Percentiles rank a stretch among this genome's conserved stretches.
Evolutionary conservation across 2,888 invertebrate species (phyloP).

Genomic region (Perizoma flavofasciatum): DNA sequence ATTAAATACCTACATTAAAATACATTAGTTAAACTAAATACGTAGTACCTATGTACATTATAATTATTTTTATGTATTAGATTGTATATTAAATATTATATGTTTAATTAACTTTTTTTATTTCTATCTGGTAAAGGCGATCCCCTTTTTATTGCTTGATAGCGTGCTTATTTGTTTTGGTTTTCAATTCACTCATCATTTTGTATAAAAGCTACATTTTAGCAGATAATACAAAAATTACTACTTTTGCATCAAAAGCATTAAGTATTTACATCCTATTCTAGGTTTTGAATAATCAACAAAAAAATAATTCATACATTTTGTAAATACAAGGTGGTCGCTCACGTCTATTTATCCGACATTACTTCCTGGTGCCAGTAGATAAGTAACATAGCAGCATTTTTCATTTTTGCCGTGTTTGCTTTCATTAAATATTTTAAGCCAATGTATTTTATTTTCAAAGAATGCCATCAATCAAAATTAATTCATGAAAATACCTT

Average conservation of each 20-base stretch:
- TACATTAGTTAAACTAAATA: conserved; percentile 20
- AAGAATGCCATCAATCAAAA: neutral
- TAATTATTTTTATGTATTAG: conserved; percentile 28
- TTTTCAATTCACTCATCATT: conserved; percentile 5
- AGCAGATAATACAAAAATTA: too few species aligned
- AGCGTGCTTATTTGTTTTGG: conserved; percentile 1
- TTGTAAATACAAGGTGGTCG: too few species aligned
- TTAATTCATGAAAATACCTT: conserved; percentile 34
- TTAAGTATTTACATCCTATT: too few species aligned
- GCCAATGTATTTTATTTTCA: conserved; percentile 1
- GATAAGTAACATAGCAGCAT: conserved; percentile 4
- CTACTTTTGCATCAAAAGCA: too few species aligned
- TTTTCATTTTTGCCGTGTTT: conserved; percentile 7
- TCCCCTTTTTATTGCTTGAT: conserved; percentile 33
- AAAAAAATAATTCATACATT: too few species aligned
- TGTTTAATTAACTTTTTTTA: conserved; percentile 43
- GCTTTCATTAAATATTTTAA: neutral
- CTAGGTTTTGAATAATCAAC: too few species aligned
- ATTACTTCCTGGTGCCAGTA: conserved; percentile 1
- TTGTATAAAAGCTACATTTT: too few species aligned
- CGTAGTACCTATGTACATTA: conserved; percentile 39
- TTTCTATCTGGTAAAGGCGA: conserved; percentile 38
- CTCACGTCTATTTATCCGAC: too few species aligned
- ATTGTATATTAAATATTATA: conserved; percentile 29
- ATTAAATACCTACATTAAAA: conserved; percentile 12